Conservation (phyloP, 2,888 invertebrate genomes). For the Callyntrura sp. region DNA sequence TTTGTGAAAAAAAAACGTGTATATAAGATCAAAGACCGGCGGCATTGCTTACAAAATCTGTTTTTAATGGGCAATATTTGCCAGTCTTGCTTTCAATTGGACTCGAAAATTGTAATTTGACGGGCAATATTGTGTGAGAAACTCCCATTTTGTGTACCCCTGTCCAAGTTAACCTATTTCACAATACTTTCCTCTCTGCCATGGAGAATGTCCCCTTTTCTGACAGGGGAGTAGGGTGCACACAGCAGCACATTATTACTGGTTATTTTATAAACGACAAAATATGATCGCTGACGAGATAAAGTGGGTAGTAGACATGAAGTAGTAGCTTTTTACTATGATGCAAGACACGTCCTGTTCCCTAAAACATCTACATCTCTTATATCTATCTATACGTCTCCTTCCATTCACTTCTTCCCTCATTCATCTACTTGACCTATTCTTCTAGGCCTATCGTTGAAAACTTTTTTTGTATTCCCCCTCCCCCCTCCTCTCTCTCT, state of each 20-base stretch:
- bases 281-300: neutral
- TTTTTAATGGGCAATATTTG: no score
- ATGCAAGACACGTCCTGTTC: neutral
- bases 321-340: neutral
- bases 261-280: neutral
- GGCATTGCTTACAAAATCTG: no score
- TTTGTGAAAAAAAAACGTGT: no score
- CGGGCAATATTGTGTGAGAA: no score
- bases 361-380: no score
- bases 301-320: no score
- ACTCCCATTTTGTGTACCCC: no score
- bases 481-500: neutral
- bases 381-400: no score
- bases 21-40: no score
- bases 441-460: neutral
- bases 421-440: neutral
- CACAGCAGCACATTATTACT: neutral
- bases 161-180: neutral
- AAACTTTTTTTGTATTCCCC: no score
- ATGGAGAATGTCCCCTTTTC: neutral
- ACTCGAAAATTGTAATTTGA: no score
- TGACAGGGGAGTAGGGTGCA: neutral
- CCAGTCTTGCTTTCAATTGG: no score
- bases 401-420: neutral
- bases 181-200: neutral